Conservation (phyloP, 2,113 vertebrate genomes). For the Cyprinodon tularosa region DNA sequence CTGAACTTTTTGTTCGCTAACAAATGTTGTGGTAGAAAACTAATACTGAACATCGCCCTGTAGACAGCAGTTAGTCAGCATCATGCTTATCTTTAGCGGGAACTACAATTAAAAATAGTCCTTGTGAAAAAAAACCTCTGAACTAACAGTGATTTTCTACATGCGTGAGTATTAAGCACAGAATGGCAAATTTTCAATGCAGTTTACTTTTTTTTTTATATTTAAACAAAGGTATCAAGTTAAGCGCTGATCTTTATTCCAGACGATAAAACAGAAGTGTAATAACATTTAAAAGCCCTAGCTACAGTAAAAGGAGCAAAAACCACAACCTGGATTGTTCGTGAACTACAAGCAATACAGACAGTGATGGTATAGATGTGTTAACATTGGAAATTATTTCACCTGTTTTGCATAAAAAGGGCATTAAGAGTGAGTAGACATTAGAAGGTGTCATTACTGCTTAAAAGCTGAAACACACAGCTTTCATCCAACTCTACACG, state of each 20-base stretch:
- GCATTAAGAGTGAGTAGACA: neutral
- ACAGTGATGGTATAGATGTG: no score
- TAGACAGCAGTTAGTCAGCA: no score
- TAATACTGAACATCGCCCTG: no score
- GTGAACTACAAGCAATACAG: neutral
- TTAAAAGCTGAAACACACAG: no score
- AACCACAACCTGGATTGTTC: neutral
- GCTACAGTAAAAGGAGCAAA: neutral
- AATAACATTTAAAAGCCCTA: neutral
- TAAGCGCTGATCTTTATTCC: neutral
- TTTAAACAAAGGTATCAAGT: neutral
- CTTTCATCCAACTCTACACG: no score
- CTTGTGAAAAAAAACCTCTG: neutral
- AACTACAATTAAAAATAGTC: neutral
- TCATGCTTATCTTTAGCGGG: no score
- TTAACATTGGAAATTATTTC: neutral
- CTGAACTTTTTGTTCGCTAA: no score
- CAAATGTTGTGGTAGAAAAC: no score
- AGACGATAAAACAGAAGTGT: neutral
- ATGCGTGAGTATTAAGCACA: neutral
- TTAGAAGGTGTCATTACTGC: neutral
- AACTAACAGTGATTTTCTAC: neutral
- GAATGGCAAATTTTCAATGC: neutral
- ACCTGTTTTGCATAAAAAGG: slow-evolving; percentile 3
- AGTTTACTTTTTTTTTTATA: neutral